Evolutionary conservation across 1,140 invertebrate species (phyloP).

Genomic region (Micrasema minimum): DNA sequence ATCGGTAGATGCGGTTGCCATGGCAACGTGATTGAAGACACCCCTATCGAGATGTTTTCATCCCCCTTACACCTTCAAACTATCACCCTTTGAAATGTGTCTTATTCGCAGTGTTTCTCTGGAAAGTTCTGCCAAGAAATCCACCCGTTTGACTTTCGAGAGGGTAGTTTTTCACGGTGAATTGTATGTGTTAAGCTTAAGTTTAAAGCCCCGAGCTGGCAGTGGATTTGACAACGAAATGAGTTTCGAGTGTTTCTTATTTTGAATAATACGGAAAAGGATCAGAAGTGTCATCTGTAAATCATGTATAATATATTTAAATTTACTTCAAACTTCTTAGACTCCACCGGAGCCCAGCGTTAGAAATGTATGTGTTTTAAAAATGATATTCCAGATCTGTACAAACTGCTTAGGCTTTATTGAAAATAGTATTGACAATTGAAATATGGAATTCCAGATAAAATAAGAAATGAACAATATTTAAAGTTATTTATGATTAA

Average conservation of each 20-base stretch:
- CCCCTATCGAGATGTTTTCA: constrained; percentile 31
- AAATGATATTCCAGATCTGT: too few relatives aligned
- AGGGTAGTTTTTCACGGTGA: constrained; percentile 22
- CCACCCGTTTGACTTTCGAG: constrained; percentile 31
- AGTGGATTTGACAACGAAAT: constrained; percentile 23
- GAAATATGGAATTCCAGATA: too few relatives aligned
- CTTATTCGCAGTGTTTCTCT: constrained; percentile 33
- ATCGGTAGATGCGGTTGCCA: constrained; percentile 47
- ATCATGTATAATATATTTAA: too few relatives aligned
- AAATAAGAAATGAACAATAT: too few relatives aligned
- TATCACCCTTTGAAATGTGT: constrained; percentile 35
- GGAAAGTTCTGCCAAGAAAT: constrained; percentile 40
- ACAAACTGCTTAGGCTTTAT: too few relatives aligned
- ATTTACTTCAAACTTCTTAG: too few relatives aligned
- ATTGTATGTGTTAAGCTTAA: constrained; percentile 24
- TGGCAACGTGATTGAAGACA: constrained; percentile 41
- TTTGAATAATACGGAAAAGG: too few relatives aligned
- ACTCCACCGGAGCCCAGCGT: too few relatives aligned
- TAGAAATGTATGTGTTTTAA: too few relatives aligned
- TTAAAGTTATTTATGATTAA: too few relatives aligned
- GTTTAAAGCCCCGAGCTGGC: not conserved
- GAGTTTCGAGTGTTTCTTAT: constrained; percentile 1
- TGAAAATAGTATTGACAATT: too few relatives aligned
- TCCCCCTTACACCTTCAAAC: constrained; percentile 31
- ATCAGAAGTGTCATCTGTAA: too few relatives aligned